Conservation (phyloP, 2,113 vertebrate species). For the Apodemus sylvaticus region DNA sequence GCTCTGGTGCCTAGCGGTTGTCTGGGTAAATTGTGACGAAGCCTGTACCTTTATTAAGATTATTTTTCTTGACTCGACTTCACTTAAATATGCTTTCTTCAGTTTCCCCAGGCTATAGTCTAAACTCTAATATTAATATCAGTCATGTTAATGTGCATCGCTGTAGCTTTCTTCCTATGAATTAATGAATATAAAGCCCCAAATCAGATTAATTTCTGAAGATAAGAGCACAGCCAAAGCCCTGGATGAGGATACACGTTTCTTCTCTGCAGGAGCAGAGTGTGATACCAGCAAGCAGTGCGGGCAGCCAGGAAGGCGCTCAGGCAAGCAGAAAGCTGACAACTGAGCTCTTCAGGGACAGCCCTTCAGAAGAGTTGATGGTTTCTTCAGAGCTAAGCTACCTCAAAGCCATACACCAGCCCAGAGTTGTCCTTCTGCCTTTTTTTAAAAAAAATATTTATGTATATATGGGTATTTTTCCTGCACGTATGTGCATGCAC, state of each 20-base stretch:
- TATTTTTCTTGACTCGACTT: constrained; percentile 15
- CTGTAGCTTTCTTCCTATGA: background rate
- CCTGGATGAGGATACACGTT: background rate
- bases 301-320: background rate
- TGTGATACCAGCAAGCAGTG: background rate
- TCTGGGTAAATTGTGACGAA: background rate
- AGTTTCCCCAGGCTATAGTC: background rate
- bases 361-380: background rate
- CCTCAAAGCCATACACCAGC: background rate
- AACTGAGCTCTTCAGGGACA: background rate
- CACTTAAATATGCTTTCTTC: constrained; percentile 36
- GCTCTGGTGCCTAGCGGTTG: background rate
- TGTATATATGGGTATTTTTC: background rate
- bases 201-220: constrained; percentile 46
- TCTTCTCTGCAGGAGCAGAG: background rate
- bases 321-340: background rate
- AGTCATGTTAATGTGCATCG: background rate
- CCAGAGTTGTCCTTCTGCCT: background rate
- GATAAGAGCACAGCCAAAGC: background rate
- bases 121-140: background rate
- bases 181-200: constrained; percentile 15
- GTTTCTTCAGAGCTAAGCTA: background rate
- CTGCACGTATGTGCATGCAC: background rate
- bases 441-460: background rate
- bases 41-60: constrained; percentile 44